A percentile compares a stretch with the other conserved stretches of the same genome.
Conservation (phyloP, 2,113 vertebrate species). For the Canis aureus region DNA sequence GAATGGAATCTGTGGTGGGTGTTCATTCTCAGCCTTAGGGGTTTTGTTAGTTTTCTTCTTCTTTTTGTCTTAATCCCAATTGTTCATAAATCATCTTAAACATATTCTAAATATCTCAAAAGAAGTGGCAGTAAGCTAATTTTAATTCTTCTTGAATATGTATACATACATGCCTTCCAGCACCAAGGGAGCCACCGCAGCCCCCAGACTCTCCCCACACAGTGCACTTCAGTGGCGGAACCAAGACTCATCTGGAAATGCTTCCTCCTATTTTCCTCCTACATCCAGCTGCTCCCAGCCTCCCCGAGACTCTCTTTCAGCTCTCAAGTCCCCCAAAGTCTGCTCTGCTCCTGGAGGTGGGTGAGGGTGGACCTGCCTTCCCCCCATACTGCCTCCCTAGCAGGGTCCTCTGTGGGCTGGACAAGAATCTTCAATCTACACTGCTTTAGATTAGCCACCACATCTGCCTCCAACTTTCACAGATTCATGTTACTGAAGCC, state of each 20-base stretch:
- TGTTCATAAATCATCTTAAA: background rate
- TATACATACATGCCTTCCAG: background rate
- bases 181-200: background rate
- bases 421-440: background rate
- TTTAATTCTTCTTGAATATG: background rate
- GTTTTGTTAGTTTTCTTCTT: background rate
- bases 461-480: no score
- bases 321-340: background rate
- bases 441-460: no score
- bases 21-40: background rate
- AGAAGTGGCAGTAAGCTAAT: background rate
- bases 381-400: background rate
- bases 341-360: background rate
- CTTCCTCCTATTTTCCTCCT: background rate
- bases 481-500: no score
- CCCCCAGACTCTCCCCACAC: background rate
- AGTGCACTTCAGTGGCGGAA: background rate
- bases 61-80: background rate
- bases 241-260: background rate
- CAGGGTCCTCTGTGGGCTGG: fast-evolving
- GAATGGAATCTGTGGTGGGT: background rate
- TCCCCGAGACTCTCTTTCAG: background rate
- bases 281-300: no score
- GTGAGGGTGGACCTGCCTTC: background rate
- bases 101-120: background rate